Base-by-base conservation (phyloP, 2,797 vertebrate species). In the Cynopterus sphinx region DNA sequence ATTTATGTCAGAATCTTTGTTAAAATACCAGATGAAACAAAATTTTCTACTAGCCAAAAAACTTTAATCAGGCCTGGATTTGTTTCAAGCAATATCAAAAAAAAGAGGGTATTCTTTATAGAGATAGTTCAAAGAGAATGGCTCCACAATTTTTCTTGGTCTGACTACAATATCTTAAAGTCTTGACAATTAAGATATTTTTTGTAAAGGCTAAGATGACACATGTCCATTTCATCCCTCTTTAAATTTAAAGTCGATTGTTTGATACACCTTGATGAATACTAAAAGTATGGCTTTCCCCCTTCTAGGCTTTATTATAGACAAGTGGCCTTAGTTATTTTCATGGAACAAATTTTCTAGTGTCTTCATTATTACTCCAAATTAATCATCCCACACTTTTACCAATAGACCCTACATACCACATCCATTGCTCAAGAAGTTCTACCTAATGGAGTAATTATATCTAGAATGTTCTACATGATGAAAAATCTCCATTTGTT, bases 181-280 rank as follows among this genome's bases (percentile, higher is more conserved):
- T 70, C 36, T 83, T 83, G 39, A 87, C 6, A 90, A n/a, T n/a
- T 90, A 33, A 86, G 49, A 68, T 49, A 57, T 10, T 77, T 95
- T 87, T 81, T 78, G 3, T 73, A 51, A 73, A 96, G 22, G 53
- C 39, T 57, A 93, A 96, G 70, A 84, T 81, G 26, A 92, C 41
- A 87, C 22, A 65, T 39, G 28, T 53, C 16, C 26, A 85, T 73
- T 70, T 85, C 16, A n/a, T 39, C 41, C 28, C 15, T 75, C 4
- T 46, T 12, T 55, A 82, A 91, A 67, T 75, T 92, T 63, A 94
- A 92, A 41, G 22, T 94, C 61, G 73, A 46, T 31, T 87, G 55
- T 87, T 95, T n/a, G 19, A 67, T 61, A 81, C 39, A 9, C 21
- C 26, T 77, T 57, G 73, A 71, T 71, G 41, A 94, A 79, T 87